Evolutionary conservation across 2,113 vertebrate species (phyloP), one percentile per base, ranked within the genome.

Genomic region (Numenius arquata): DNA sequence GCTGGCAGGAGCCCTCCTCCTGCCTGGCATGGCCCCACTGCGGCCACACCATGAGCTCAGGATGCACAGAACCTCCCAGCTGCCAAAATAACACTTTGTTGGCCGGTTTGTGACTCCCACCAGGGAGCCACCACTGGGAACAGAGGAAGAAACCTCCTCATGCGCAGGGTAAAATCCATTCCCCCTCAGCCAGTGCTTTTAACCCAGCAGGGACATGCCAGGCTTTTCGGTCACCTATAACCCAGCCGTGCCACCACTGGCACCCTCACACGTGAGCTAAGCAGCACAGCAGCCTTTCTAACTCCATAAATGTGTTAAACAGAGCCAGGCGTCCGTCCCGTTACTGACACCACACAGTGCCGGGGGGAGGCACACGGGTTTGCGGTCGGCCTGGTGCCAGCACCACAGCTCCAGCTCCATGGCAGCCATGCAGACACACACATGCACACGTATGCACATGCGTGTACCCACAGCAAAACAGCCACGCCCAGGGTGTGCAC

Each of bases 381-480:
- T 85, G 48, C 23, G n/a, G 25, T 23, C 0, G 0, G 27, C 56
- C 34, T 63, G 0, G 0, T 10, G 45, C 27, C 7, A 0, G 27
- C 3, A 1, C n/a, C 22, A 6, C 62, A 55, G 40, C 53, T 47
- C 45, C 75, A 32, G 84, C 43, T 38, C 23, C 1, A 0, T 0
- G 2, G 5, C 55, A 70, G 43, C 34, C 32, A 11, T 1, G 5
- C 11, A 29, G 6, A 4, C 18, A 16, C 17, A 13, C 15, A 7
- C 19, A 21, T 12, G 29, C 21, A 32, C 52, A 43, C 3, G 2
- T 9, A 5, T 6, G 15, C 4, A 1, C 34, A 9, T 1, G 21
- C 2, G 2, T 30, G 22, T 11, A 30, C 12, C 25, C 36, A 59
- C 20, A 26, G 80, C 47, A 25, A 22, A 36, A 38, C 53, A 25